Percentiles rank a stretch among this genome's conserved stretches.
Conservation (phyloP, 2,113 vertebrate genomes). For the Galemys pyrenaicus region DNA sequence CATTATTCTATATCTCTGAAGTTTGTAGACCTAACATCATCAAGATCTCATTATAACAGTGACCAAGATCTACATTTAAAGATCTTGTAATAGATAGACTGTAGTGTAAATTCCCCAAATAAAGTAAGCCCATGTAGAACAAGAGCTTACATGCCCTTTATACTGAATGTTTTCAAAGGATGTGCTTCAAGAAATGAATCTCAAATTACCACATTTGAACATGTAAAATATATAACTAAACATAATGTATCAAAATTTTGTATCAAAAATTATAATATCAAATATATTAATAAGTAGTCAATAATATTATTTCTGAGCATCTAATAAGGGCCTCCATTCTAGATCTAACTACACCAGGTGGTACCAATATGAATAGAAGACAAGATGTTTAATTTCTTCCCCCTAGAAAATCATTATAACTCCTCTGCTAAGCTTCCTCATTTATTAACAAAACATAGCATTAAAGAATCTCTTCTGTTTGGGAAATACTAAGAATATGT, state of each 20-base stretch:
- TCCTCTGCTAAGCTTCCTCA: background rate
- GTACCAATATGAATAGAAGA: background rate
- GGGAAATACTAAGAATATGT: background rate
- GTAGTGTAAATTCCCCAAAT: background rate
- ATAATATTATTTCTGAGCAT: background rate
- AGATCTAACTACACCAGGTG: background rate
- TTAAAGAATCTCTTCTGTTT: background rate
- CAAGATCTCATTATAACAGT: background rate
- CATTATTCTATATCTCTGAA: background rate
- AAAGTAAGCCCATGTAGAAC: background rate
- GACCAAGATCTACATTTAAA: background rate
- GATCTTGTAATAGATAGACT: background rate
- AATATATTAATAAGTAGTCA: background rate
- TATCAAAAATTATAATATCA: background rate
- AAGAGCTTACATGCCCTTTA: background rate
- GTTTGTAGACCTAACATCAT: background rate
- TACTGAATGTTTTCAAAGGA: background rate
- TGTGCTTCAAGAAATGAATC: background rate
- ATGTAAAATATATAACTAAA: slow-evolving; percentile 29
- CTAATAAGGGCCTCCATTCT: background rate
- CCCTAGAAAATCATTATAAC: slow-evolving; percentile 23
- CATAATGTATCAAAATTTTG: background rate
- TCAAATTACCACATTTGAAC: slow-evolving; percentile 22
- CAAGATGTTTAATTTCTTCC: slow-evolving; percentile 8
- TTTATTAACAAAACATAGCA: background rate